Evolutionary conservation across 2,888 invertebrate species (phyloP).

Genomic region (Dryobotodes eremita): DNA sequence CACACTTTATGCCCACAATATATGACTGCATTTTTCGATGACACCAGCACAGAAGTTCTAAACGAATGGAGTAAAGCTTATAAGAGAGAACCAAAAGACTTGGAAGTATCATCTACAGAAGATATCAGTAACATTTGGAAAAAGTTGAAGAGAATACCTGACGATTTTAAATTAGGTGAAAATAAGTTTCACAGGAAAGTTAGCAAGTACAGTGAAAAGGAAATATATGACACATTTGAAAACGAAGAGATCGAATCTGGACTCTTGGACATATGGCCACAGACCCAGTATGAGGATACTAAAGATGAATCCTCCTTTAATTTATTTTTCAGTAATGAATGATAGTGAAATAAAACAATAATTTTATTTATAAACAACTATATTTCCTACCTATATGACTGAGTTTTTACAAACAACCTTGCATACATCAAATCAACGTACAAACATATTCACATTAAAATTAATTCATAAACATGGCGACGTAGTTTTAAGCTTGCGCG

Average conservation of each 20-base stretch:
- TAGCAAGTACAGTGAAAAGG: slow-evolving; percentile 77
- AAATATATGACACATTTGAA: slow-evolving; percentile 78
- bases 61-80: slow-evolving; percentile 81
- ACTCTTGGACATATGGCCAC: slow-evolving; percentile 81
- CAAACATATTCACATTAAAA: slow-evolving; percentile 77
- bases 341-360: slow-evolving; percentile 75
- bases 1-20: slow-evolving; percentile 81
- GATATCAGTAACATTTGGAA: slow-evolving; percentile 80
- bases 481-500: slow-evolving; percentile 65
- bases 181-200: slow-evolving; percentile 57
- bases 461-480: slow-evolving; percentile 75
- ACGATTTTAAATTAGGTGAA: slow-evolving; percentile 72
- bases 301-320: slow-evolving; percentile 60
- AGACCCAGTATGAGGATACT: slow-evolving; percentile 56
- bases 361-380: slow-evolving; percentile 81
- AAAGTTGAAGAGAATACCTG: slow-evolving; percentile 77
- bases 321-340: slow-evolving; percentile 61
- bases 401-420: slow-evolving; percentile 75
- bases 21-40: slow-evolving; percentile 78
- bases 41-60: slow-evolving; percentile 77
- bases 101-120: slow-evolving; percentile 77
- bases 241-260: slow-evolving; percentile 81
- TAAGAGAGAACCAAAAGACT: slow-evolving; percentile 69
- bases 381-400: slow-evolving; percentile 87
- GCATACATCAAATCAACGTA: slow-evolving; percentile 72